These are phyloP conservation scores for Pseudomugil gertrudae DNA, from an alignment of 2,797 vertebrate species.

Conservation along the genomic window DNA sequence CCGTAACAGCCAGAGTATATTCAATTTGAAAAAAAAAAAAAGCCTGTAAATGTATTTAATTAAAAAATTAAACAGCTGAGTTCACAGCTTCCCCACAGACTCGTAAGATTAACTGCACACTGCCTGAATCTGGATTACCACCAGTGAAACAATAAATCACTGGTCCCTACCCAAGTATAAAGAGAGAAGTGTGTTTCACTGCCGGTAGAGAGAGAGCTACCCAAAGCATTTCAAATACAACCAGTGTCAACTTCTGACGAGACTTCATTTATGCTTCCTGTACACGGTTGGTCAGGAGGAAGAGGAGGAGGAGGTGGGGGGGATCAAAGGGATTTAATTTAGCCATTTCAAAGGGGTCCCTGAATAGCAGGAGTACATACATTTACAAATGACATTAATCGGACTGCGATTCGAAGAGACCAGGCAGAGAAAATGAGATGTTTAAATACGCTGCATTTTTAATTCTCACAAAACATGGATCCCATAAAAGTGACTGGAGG, in stretches of 20 bases:
- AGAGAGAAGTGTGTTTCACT: slow-evolving; percentile 26
- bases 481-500: slow-evolving; percentile 31
- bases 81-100: slow-evolving; percentile 38
- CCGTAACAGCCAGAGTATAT: slow-evolving; percentile 35
- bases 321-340: slow-evolving; percentile 77
- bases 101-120: slow-evolving; percentile 31
- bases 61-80: slow-evolving; percentile 36
- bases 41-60: neutral
- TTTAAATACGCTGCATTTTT: slow-evolving; percentile 71
- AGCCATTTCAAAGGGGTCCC: slow-evolving; percentile 66
- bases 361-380: slow-evolving; percentile 57
- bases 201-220: slow-evolving; percentile 30
- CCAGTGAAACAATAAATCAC: slow-evolving; percentile 59
- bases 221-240: slow-evolving; percentile 72
- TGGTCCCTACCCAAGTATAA: slow-evolving; percentile 37
- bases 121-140: slow-evolving; percentile 52
- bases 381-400: slow-evolving; percentile 64
- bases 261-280: slow-evolving; percentile 72
- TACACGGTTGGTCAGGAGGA: slow-evolving; percentile 23
- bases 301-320: neutral
- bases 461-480: slow-evolving; percentile 53
- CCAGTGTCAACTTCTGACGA: slow-evolving; percentile 71
- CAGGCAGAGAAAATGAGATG: slow-evolving; percentile 56
- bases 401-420: slow-evolving; percentile 63
- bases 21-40: slow-evolving; percentile 20